Evolutionary conservation across 2,888 invertebrate species (phyloP).

Genomic region (Altica lythri): DNA sequence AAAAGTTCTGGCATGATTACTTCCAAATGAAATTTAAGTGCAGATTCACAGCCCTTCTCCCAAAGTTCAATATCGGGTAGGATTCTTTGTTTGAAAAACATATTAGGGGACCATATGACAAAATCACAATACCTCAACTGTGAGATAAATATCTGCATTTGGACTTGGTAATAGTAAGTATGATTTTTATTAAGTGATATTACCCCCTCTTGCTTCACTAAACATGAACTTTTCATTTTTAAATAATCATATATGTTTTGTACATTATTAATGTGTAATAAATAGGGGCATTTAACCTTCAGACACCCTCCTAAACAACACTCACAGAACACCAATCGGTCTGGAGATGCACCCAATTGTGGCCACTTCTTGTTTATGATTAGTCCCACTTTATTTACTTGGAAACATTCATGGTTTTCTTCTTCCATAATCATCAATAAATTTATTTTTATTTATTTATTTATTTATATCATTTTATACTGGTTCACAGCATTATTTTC

Average conservation of each 20-base stretch:
- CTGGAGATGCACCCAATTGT: slow-evolving; percentile 3
- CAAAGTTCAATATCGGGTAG: slow-evolving; percentile 27
- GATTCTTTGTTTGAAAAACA: slow-evolving; percentile 24
- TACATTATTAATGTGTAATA: neutral
- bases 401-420: neutral
- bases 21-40: slow-evolving; percentile 17
- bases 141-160: slow-evolving; percentile 29
- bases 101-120: slow-evolving; percentile 27
- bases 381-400: neutral
- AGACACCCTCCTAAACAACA: slow-evolving; percentile 6
- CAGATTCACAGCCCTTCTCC: slow-evolving; percentile 9
- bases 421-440: neutral
- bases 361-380: neutral
- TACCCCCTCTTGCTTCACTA: neutral
- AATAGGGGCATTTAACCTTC: slow-evolving; percentile 4
- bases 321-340: slow-evolving; percentile 1
- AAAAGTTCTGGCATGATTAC: slow-evolving; percentile 28
- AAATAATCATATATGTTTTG: neutral
- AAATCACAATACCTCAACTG: slow-evolving; percentile 29
- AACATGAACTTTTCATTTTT: neutral
- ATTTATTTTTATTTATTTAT: neutral
- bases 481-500: too few relatives aligned
- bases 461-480: too few relatives aligned
- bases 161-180: slow-evolving; percentile 22
- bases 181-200: neutral